These are phyloP conservation scores for Hydriomena furcata DNA, from an alignment of 2,888 invertebrate species.

Conservation along the genomic window DNA sequence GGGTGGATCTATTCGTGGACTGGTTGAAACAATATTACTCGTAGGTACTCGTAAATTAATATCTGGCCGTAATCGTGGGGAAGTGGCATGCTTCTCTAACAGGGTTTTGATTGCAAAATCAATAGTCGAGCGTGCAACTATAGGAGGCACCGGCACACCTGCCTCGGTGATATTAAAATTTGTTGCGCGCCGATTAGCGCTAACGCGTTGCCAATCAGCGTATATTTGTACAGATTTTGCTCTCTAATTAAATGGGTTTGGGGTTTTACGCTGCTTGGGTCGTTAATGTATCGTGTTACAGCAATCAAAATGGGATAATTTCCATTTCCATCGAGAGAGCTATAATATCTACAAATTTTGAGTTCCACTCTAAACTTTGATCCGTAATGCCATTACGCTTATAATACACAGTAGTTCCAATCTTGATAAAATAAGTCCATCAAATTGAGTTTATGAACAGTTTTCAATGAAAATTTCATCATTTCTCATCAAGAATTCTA, in stretches of 20 bases:
- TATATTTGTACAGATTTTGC: conserved; percentile 54
- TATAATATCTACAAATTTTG: conserved; percentile 1
- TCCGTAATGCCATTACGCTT: not conserved
- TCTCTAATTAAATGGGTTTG: conserved; percentile 51
- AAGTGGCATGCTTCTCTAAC: conserved; percentile 61
- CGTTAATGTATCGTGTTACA: conserved; percentile 20
- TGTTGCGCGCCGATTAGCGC: conserved; percentile 51
- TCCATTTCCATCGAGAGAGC: not conserved
- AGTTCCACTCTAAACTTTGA: conserved; percentile 1
- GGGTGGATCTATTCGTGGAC: conserved; percentile 22
- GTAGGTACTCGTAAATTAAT: conserved; percentile 56
- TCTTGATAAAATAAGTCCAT: not conserved
- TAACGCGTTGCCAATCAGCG: conserved; percentile 57
- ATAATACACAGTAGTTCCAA: not conserved
- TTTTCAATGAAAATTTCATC: conserved; percentile 5
- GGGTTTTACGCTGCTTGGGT: conserved; percentile 22
- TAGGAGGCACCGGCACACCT: conserved; percentile 71
- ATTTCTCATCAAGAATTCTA: conserved; percentile 7
- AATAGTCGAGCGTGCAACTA: conserved; percentile 66
- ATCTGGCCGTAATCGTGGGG: conserved; percentile 54
- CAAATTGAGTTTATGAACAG: not conserved
- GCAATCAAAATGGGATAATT: conserved; percentile 6
- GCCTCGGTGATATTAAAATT: conserved; percentile 68
- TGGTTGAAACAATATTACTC: conserved; percentile 37
- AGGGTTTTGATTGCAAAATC: conserved; percentile 78